Percentiles rank a stretch among this genome's conserved stretches.
Conservation (phyloP, 2,888 invertebrate species). For the Monoplex corrugatus region DNA sequence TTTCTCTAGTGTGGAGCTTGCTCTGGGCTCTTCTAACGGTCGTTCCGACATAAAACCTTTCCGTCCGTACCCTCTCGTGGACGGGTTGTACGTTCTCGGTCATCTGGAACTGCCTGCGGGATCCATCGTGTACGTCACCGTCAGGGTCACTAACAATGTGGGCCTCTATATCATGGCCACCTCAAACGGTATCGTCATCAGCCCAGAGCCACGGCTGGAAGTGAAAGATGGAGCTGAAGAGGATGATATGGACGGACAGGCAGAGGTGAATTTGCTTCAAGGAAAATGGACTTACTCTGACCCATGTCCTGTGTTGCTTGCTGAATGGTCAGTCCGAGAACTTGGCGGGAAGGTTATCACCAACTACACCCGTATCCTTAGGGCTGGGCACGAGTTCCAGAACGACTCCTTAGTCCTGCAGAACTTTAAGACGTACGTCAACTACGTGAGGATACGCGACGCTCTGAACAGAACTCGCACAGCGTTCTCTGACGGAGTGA, state of each 20-base stretch:
- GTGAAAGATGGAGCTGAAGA: not conserved
- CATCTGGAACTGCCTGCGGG: constrained; percentile 21
- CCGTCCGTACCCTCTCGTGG: not conserved
- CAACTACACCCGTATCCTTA: not conserved
- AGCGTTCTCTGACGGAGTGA: constrained; percentile 57
- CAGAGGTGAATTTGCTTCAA: constrained; percentile 21
- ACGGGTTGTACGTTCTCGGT: constrained; percentile 37
- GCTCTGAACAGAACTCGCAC: constrained; percentile 55
- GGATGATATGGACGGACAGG: constrained; percentile 44
- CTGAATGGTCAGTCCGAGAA: constrained; percentile 41
- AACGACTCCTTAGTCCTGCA: constrained; percentile 7
- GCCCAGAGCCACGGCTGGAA: constrained; percentile 36
- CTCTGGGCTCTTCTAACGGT: constrained; percentile 30
- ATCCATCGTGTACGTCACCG: constrained; percentile 28
- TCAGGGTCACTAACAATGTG: constrained; percentile 32
- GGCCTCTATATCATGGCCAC: constrained; percentile 34
- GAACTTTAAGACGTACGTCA: constrained; percentile 52
- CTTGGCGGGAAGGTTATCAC: not conserved
- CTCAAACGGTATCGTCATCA: constrained; percentile 41
- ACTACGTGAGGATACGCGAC: constrained; percentile 53
- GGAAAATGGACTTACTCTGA: constrained; percentile 45
- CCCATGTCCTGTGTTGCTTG: constrained; percentile 41
- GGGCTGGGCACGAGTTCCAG: not conserved
- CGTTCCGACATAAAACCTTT: constrained; percentile 9
- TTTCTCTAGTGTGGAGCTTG: constrained; percentile 39